These are phyloP conservation scores for Rhopalosiphum padi DNA, from an alignment of 1,140 invertebrate genomes.

Conservation along the genomic window DNA sequence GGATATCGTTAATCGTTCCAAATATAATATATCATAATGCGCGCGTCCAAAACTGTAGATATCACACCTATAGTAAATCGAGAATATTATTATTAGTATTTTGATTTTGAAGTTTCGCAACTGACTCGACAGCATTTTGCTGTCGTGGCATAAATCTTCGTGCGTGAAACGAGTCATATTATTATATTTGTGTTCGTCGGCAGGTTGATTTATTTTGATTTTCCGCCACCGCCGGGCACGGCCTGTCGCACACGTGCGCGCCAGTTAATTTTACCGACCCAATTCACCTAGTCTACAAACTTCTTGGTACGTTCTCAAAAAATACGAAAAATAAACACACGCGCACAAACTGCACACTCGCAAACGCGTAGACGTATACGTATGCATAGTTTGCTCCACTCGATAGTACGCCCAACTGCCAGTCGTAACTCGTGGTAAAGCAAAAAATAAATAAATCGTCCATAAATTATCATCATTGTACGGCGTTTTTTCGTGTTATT, in stretches of 20 bases:
- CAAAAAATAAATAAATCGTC: background rate
- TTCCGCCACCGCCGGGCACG: background rate
- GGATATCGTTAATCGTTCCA: slow-evolving; percentile 28
- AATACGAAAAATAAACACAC: slow-evolving; percentile 8
- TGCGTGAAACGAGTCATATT: background rate
- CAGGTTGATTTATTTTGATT: slow-evolving; percentile 36
- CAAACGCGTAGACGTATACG: background rate
- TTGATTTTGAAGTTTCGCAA: slow-evolving; percentile 14
- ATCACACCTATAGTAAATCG: background rate
- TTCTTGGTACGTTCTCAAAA: slow-evolving; percentile 34
- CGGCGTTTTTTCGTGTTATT: slow-evolving; percentile 5
- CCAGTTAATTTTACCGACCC: slow-evolving; percentile 36
- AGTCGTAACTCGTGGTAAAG: background rate
- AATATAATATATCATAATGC: background rate
- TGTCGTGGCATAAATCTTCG: background rate
- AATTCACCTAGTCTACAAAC: slow-evolving; percentile 3
- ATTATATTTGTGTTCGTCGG: slow-evolving; percentile 12
- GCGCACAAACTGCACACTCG: background rate
- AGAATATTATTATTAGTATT: background rate
- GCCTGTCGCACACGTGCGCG: background rate
- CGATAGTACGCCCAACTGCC: background rate
- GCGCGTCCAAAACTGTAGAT: background rate
- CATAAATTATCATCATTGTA: background rate
- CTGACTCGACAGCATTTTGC: background rate
- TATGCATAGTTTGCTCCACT: background rate